Evolutionary conservation across 2,797 vertebrate genomes (phyloP), one percentile per base, ranked within the genome.

Genomic region (Gephyroberyx darwinii): DNA sequence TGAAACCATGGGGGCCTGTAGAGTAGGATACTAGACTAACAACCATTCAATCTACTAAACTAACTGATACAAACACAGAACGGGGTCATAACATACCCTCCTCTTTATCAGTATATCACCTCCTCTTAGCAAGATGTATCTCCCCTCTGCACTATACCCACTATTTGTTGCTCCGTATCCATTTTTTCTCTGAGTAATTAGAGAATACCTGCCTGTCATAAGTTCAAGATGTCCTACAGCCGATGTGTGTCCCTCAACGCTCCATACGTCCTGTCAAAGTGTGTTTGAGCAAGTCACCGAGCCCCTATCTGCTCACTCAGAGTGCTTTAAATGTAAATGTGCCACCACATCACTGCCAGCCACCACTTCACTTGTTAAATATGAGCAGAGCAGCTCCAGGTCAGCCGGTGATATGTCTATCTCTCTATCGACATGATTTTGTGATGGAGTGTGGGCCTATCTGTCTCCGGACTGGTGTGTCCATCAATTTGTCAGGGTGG

Each of bases 241-340:
- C 12, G 8, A 56, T 66, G 43, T 58, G 26, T 37, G 63, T 72
- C 62, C 55, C 73, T 74, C 75, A 26, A 26, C 26, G 26, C 26
- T 26, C 22, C 22, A 26, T 26, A 26, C 58, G 63, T 26, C 53
- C 51, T 33, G 62, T 56, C 61, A 64, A 53, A 37, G 54, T 43
- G 72, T 69, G 71, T 70, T 82, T 80, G 71, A 82, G 52, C 45
- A 68, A 58, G 67, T 74, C 52, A 58, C 65, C 56, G 60, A 60
- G 39, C 37, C 43, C 59, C 39, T 56, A 66, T 57, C 16, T 59
- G 51, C 62, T 75, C 17, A 17, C 37, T 68, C 58, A 60, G 12
- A 55, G 65, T 41, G 43, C 55, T 59, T 51, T 3, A 5, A 45
- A 47, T 10, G 31, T 37, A 13, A 35, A 71, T 39, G 19, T 55